Base-by-base conservation (phyloP, 2,888 invertebrate species). In the Clusia tigrina region DNA sequence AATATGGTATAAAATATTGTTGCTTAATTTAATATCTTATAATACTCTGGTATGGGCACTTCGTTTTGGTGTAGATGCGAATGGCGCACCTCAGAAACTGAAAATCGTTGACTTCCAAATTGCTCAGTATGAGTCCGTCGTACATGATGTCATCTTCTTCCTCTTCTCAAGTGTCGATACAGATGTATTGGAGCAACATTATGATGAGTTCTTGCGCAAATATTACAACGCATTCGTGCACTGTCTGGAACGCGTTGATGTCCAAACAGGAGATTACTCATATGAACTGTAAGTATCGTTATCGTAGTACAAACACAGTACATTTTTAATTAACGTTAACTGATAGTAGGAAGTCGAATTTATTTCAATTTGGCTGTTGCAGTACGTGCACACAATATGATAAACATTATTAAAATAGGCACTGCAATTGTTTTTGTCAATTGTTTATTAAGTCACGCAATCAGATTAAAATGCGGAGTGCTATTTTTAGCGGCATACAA, bases 101-200 rank as follows among this genome's bases (percentile, higher is more conserved):
- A 89, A 88, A 78, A 85, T 89, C 52, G 83, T 89, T 1, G 89
- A 89, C 70, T 86, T 88, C 63, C 89, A 89, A 76, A 83, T 87
- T 25, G 85, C 87, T 48, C 74, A 85, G 15, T 87, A 86, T 62
- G 81, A 85, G 38, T 87, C 86, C 2, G 81, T 87, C 2, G 70
- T 84, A 0, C 84, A 86, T 22, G 89, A 89, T 73, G 70, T 89
- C 15, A 73, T 86, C 1, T 89, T 89, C 67, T 85, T 88, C 57
- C 63, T 89, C 6, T 85, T 86, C 37, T 85, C 87, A 1, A 88
- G 88, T 67, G 83, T 87, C 1, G 79, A 83, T 1, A 78, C 82
- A 9, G 70, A 75, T 0, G 81, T 86, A 1, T 71, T 86, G 3
- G 83, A 83, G 1, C 68, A 84, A n/a, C 79, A 87, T 65, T 80